Conservation (phyloP, 2,797 vertebrate species). For the Silurus aristotelis region DNA sequence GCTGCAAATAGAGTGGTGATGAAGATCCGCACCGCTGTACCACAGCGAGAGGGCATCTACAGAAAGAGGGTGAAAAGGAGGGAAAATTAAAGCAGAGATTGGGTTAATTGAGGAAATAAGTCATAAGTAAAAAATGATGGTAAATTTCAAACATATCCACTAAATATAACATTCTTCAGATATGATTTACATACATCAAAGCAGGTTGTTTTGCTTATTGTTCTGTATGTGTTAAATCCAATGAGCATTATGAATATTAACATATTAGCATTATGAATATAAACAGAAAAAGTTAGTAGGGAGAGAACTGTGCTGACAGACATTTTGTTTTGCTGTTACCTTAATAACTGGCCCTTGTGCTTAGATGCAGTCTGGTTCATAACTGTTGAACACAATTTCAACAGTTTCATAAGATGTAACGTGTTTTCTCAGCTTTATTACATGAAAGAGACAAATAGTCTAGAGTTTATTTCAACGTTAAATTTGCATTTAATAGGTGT, state of each 20-base stretch:
- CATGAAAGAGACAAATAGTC: no score
- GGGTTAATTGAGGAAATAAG: background rate
- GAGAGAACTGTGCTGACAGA: background rate
- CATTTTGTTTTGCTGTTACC: background rate
- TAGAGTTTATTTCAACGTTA: no score
- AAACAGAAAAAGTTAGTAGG: background rate
- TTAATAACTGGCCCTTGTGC: background rate
- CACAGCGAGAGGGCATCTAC: slow-evolving; percentile 89
- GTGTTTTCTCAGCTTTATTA: no score
- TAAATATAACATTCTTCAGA: background rate
- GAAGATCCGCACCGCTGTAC: slow-evolving; percentile 85
- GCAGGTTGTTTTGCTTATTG: background rate
- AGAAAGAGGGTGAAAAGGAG: slow-evolving; percentile 1
- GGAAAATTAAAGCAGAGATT: background rate
- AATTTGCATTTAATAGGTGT: no score
- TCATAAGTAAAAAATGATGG: background rate
- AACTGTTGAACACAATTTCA: no score
- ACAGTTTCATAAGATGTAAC: no score
- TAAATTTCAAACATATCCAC: background rate
- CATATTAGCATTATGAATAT: background rate
- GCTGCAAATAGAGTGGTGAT: slow-evolving; percentile 93
- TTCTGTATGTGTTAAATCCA: background rate
- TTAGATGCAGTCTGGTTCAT: background rate
- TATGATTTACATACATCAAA: background rate
- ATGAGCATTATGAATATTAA: background rate